Base-by-base conservation (phyloP, 2,113 vertebrate species). In the Saguinus imperator region DNA sequence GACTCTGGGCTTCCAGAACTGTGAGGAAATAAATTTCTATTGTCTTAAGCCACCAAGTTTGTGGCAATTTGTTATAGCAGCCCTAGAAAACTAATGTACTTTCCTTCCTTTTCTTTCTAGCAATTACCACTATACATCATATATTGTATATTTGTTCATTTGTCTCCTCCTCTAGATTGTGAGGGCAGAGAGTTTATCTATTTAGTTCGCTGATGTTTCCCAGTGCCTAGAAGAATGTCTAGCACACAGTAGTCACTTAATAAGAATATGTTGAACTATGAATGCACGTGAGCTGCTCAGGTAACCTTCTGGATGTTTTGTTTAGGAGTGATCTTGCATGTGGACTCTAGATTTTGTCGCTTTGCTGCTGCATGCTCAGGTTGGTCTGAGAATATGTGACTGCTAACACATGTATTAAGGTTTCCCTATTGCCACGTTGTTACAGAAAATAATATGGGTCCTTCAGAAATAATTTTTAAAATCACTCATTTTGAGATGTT, bases 391-490 rank as follows among this genome's bases (percentile, higher is more conserved):
- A 76, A 40, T 21, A 25, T 1, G 32, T 14, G 21, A 43, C 35
- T 29, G 35, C 50, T 18, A 66, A 66, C 5, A 61, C 23, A 57
- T 48, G 52, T 75, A 73, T 94, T 96, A 87, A 95, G 27, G 86
- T 27, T 83, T 97, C 82, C 93, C 27, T 87, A 29, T 85, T 87
- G 87, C 40, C 25, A 23, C 32, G 40, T 37, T 88, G 43, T 94
- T 97, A 97, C 16, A 92, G 1, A 0, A 97, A 98, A 95, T 43
- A 85, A 90, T 55, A 72, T 55, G 91, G 93, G 45, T 79, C 81
- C 75, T 95, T 97, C 95, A 91, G 82, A 98, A 98, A 97, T 72
- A 8, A 97, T 97, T 97, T 97, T 57, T 96, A 95, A 98, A 97
- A 48, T 95, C 91, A 94, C 27, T 75, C 79, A 97, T 93, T 96